phyloP scores from a whole-genome alignment of 2,113 vertebrate species.

The Erpornis zantholeuca region DNA sequence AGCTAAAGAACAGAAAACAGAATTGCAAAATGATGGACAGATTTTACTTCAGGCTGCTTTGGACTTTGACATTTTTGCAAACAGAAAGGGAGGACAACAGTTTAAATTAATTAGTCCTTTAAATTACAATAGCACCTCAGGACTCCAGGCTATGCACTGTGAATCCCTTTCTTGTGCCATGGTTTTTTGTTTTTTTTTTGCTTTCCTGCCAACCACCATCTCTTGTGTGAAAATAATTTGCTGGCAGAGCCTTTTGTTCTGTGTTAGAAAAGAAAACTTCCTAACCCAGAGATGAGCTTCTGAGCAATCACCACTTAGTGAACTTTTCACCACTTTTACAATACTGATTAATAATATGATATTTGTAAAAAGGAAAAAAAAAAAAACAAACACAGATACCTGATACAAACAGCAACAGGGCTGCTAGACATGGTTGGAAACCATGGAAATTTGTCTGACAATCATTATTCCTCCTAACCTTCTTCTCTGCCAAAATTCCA shows the following conservation, averaged over 20 bases:
- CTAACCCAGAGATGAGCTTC: background rate
- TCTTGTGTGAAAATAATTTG: background rate
- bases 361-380: background rate
- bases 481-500: background rate
- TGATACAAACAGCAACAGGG: background rate
- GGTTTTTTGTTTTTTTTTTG: background rate
- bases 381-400: background rate
- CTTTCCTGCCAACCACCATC: background rate
- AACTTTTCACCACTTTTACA: background rate
- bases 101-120: slow-evolving; percentile 30
- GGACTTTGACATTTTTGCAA: background rate
- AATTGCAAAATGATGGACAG: background rate
- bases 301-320: background rate
- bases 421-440: background rate
- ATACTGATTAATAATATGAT: background rate
- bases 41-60: background rate
- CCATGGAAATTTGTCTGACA: background rate
- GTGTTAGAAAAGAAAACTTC: background rate
- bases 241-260: background rate
- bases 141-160: background rate
- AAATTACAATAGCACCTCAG: background rate
- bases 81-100: background rate
- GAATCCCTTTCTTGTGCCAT: background rate
- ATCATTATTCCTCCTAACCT: background rate
- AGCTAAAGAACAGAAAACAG: background rate